Evolutionary conservation across 2,113 vertebrate species (phyloP).

Genomic region (Notiomystis cincta): DNA sequence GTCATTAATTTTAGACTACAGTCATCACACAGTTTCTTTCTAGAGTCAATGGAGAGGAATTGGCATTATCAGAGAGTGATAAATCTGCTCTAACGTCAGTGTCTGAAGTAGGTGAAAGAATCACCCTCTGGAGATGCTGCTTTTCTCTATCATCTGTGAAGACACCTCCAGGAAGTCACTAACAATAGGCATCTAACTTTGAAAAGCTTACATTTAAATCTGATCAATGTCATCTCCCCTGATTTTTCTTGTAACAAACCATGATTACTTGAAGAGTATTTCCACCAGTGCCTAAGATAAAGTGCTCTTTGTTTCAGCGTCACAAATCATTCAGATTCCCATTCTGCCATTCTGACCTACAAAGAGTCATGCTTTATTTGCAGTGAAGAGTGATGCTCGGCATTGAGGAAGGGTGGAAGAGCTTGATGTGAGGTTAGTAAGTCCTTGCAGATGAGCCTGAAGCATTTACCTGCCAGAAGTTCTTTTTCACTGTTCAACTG

Average conservation of each 20-base stretch:
- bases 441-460: neutral
- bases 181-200: constrained; percentile 21
- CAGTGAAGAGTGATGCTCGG: neutral
- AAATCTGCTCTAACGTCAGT: neutral
- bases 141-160: neutral
- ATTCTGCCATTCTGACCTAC: neutral
- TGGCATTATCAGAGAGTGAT: neutral
- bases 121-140: neutral
- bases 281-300: neutral
- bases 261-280: neutral
- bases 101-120: constrained; percentile 6
- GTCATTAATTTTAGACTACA: neutral
- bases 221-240: neutral
- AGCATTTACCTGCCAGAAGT: neutral
- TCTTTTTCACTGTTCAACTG: neutral
- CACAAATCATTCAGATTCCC: neutral
- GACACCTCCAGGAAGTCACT: neutral
- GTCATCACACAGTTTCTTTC: neutral
- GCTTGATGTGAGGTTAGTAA: neutral
- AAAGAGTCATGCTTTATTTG: neutral
- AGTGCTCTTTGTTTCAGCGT: constrained; percentile 20
- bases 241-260: neutral
- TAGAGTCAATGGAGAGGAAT: neutral
- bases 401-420: neutral
- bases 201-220: constrained; percentile 23